Evolutionary conservation across 2,113 vertebrate species (phyloP).

Genomic region (Alouatta palliata): DNA sequence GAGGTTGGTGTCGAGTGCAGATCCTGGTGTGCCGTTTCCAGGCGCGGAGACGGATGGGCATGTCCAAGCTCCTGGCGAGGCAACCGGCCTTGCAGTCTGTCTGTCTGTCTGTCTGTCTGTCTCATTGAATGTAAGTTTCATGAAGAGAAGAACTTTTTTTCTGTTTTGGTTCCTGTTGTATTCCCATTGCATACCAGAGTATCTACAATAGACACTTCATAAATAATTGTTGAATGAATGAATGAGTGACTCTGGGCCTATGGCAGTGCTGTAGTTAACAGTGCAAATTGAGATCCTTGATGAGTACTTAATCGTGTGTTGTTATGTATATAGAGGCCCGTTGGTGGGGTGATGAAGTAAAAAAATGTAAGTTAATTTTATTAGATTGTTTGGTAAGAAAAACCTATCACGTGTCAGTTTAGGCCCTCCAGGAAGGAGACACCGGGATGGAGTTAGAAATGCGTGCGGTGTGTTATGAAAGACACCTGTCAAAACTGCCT

Average conservation of each 20-base stretch:
- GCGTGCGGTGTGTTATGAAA: background rate
- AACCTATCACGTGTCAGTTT: background rate
- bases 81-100: too few species aligned
- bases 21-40: too few species aligned
- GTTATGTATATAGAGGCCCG: background rate
- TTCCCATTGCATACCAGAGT: background rate
- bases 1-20: too few species aligned
- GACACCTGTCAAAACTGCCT: background rate
- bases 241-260: background rate
- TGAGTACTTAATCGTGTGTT: background rate
- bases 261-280: background rate
- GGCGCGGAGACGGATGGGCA: too few species aligned
- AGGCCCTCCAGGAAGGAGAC: background rate
- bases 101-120: too few species aligned
- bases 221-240: conserved; percentile 7
- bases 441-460: background rate
- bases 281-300: background rate
- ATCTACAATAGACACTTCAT: background rate
- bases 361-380: background rate
- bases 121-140: background rate
- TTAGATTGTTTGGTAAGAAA: background rate
- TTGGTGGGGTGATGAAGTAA: background rate
- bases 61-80: too few species aligned
- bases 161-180: background rate
- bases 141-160: background rate